Base-by-base conservation (phyloP, 2,113 vertebrate species). In the Labeo rohita region DNA sequence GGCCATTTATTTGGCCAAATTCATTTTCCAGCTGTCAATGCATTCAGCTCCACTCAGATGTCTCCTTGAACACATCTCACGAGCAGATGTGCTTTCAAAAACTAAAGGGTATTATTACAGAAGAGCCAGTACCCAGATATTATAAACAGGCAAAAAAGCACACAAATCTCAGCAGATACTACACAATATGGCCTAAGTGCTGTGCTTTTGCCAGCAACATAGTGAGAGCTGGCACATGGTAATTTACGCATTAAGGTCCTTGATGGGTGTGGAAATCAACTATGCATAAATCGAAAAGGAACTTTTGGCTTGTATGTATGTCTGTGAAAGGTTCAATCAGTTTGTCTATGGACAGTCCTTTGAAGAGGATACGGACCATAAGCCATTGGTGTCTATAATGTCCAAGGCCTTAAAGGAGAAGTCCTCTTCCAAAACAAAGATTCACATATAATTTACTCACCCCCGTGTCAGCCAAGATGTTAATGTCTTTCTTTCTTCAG, bases 231-330 rank as follows among this genome's bases (percentile, higher is more conserved):
- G 84, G 68, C 78, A 75, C 59, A 84, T 76, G 4, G 86, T 84
- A 7, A 84, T 81, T 15, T 88, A 86, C 23, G 79, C 83, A 11
- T 89, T 75, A 21, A 50, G 63, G 4, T 59, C 83, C 0, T 52
- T 88, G 8, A 79, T 84, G 15, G 56, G 70, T 9, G 82, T 78
- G 2, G 75, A 90, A 34, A 13, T 59, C 10, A 90, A 21, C 3
- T 86, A 90, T 72, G 82, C 77, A 3, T 85, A 88, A 72, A 89
- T 80, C 0, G 80, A 88, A 13, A 88, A 89, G 9, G 83, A 88
- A 45, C n/a, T 85, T 10, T 28, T 89, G 4, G 80, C 34, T 81
- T 61, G 16, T 90, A 80, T 52, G 83, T 90, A n/a, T n/a, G n/a
- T n/a, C n/a, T n/a, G 28, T 28, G 28, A 28, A 28, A 28, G 28